These are phyloP conservation scores for Zaprionus africanus DNA, from an alignment of 1,140 invertebrate genomes.

Conservation along the genomic window DNA sequence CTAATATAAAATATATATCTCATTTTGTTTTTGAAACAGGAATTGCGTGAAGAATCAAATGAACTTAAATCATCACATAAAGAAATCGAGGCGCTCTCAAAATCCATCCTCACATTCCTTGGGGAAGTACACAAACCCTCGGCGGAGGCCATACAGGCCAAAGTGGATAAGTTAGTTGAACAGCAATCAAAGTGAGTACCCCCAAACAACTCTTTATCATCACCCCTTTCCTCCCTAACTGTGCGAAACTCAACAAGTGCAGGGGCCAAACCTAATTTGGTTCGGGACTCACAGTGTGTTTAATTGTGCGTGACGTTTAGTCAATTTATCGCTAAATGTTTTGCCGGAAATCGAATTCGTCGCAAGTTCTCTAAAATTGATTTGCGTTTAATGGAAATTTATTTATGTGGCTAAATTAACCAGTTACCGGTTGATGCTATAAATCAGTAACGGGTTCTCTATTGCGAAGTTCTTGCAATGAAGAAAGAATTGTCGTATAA, in stretches of 20 bases:
- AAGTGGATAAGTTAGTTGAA: conserved; percentile 86
- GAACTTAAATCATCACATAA: conserved; percentile 85
- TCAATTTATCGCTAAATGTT: conserved; percentile 39
- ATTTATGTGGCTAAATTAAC: conserved; percentile 42
- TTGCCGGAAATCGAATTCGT: conserved; percentile 71
- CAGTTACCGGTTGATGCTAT: conserved; percentile 33
- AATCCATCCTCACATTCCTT: conserved; percentile 86
- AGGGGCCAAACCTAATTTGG: neutral
- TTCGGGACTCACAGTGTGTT: conserved; percentile 25
- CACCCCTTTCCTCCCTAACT: neutral
- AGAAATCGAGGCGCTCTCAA: conserved; percentile 86
- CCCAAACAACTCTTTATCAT: neutral
- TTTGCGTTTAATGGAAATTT: conserved; percentile 62
- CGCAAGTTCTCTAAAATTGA: conserved; percentile 43
- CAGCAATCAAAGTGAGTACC: conserved; percentile 86
- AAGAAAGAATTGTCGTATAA: conserved; percentile 1
- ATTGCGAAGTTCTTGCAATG: neutral
- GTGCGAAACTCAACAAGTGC: conserved; percentile 17
- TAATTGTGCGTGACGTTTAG: conserved; percentile 55
- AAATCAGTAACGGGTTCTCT: conserved; percentile 59
- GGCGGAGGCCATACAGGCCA: conserved; percentile 85
- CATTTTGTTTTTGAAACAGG: conserved; percentile 83
- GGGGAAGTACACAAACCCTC: conserved; percentile 86
- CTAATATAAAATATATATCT: conserved; percentile 7
- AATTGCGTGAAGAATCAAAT: conserved; percentile 87